Percentiles rank a stretch among this genome's conserved stretches.
These are phyloP conservation scores for Tholera decimalis DNA, from an alignment of 2,888 invertebrate genomes.

Conservation along the genomic window DNA sequence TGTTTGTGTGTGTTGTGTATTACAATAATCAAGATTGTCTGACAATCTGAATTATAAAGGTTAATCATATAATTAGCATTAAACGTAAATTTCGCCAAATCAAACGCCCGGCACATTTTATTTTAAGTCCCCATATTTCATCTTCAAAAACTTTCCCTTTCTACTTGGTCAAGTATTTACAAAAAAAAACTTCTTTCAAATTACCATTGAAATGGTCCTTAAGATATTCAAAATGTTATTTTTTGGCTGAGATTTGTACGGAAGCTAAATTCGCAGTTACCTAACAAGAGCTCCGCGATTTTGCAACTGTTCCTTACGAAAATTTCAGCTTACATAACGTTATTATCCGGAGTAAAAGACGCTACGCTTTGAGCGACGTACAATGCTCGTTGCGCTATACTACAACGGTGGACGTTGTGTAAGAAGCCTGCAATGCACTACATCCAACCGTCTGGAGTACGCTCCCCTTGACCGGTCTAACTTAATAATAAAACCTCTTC, in stretches of 20 bases:
- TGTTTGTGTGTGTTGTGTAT: background rate
- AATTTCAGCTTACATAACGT: slow-evolving; percentile 81
- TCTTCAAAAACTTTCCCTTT: slow-evolving; percentile 7
- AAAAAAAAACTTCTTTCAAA: slow-evolving; percentile 44
- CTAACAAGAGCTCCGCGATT: slow-evolving; percentile 72
- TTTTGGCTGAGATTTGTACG: slow-evolving; percentile 43
- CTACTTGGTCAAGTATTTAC: slow-evolving; percentile 25
- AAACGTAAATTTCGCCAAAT: background rate
- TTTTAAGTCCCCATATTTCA: slow-evolving; percentile 7
- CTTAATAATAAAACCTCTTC: slow-evolving; percentile 89
- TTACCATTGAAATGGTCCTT: slow-evolving; percentile 44
- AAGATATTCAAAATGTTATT: slow-evolving; percentile 48
- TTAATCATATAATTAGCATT: too few species aligned
- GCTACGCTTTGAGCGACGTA: slow-evolving; percentile 76
- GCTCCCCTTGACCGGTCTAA: slow-evolving; percentile 83
- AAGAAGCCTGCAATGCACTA: slow-evolving; percentile 82
- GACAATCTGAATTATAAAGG: background rate
- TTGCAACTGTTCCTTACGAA: slow-evolving; percentile 79
- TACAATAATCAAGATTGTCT: background rate
- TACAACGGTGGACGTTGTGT: slow-evolving; percentile 69
- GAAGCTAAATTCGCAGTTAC: slow-evolving; percentile 55
- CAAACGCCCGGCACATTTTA: background rate
- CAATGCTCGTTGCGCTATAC: slow-evolving; percentile 76
- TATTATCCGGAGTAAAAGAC: slow-evolving; percentile 76
- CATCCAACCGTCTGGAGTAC: slow-evolving; percentile 76